phyloP scores from a whole-genome alignment of 2,113 vertebrate genomes.

The Vidua chalybeata region DNA sequence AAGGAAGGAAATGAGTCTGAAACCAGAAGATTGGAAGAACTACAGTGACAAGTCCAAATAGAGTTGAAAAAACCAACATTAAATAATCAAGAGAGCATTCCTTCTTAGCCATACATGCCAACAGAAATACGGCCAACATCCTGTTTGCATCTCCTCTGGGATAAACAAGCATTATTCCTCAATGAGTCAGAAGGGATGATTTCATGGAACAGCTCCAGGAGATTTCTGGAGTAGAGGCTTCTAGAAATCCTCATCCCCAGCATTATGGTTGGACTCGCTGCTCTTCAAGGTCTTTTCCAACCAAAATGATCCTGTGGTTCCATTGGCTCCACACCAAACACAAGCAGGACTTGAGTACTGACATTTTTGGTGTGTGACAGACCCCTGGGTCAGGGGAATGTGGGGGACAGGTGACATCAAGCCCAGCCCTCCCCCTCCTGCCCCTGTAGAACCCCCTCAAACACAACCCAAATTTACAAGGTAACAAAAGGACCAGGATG shows the following conservation, averaged over 20 bases:
- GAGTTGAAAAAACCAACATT: not conserved
- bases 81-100: not conserved
- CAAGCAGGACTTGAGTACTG: fast-evolving
- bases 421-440: not conserved
- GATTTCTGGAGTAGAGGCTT: not conserved
- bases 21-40: not conserved
- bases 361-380: not conserved
- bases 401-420: not conserved
- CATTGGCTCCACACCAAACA: not conserved
- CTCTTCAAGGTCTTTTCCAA: not conserved
- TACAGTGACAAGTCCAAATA: not conserved
- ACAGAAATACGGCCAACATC: not conserved
- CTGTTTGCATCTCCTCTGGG: not conserved
- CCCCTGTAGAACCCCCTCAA: not conserved
- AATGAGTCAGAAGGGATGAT: not conserved
- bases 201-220: not conserved
- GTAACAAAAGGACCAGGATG: not conserved
- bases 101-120: not conserved
- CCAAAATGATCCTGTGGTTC: not conserved
- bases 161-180: not conserved
- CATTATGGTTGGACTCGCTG: not conserved
- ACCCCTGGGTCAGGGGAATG: not conserved
- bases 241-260: not conserved
- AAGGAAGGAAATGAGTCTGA: not conserved
- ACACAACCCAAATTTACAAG: not conserved